Base-by-base conservation (phyloP, 2,797 vertebrate species). In the Tachyglossus aculeatus region DNA sequence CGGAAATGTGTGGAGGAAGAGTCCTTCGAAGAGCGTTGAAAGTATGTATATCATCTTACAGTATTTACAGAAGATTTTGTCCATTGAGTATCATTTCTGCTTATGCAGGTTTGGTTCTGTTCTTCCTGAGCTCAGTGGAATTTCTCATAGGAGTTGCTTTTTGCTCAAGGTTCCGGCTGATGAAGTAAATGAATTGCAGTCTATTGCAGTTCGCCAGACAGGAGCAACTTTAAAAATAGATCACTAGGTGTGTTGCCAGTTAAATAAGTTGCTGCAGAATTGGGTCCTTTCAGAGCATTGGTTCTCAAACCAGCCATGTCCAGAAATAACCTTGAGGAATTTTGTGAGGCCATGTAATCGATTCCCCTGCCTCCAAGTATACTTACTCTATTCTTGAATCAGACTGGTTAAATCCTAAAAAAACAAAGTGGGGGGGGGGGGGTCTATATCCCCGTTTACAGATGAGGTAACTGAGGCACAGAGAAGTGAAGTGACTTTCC, bases 181-280 rank as follows among this genome's bases (percentile, higher is more conserved):
- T 67, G 65, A 67, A 75, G 59, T 83, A 80, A 67, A 53, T 80
- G 53, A 21, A 61, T 19, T 48, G 16, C 9, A 18, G 16, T 18
- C 25, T 19, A 5, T 48, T 48, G 25, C n/a, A 27, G 9, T 4
- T 29, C 45, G 54, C 47, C 33, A 59, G 48, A 68, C 52, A 66
- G 67, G 69, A 80, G 41, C 58, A 83, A 71, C 45, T 69, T 10
- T 74, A 45, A 74, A 79, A 76, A 78, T 53, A 85, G 70, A 85
- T 84, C 82, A 77, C 65, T 71, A 37, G 52, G 68, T 80, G 73
- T 85, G 19, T 10, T 68, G 78, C 73, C 27, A 68, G 64, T 60
- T 67, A 53, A 72, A 71, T 77, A 69, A 77, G 77, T 59, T 69
- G 31, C 65, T 64, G 10, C 53, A 59, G 65, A 80, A 67, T 53